These are phyloP conservation scores for Ectemnius lituratus DNA, from an alignment of 2,888 invertebrate species.

Conservation along the genomic window DNA sequence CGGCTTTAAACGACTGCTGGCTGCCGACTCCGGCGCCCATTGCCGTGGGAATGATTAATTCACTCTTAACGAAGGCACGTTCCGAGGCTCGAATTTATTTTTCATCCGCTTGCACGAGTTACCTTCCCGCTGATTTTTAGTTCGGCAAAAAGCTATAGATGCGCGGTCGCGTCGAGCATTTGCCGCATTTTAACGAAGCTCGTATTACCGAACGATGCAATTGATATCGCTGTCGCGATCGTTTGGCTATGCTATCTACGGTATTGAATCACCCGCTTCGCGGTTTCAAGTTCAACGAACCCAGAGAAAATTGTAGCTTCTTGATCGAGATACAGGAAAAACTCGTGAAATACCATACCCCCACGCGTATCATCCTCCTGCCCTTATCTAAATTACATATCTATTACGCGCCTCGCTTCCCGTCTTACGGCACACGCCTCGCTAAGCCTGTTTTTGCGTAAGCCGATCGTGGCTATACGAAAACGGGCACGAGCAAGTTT, in stretches of 20 bases:
- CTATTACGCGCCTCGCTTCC: slow-evolving; percentile 52
- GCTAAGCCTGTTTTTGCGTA: slow-evolving; percentile 43
- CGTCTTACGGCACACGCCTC: slow-evolving; percentile 47
- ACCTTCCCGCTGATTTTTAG: too few species aligned
- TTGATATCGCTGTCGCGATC: background rate
- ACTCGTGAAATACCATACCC: slow-evolving; percentile 26
- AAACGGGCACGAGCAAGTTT: slow-evolving; percentile 21
- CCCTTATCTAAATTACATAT: slow-evolving; percentile 52
- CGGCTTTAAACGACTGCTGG: slow-evolving; percentile 2
- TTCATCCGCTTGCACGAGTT: too few species aligned
- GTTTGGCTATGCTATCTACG: background rate
- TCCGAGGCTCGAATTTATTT: too few species aligned
- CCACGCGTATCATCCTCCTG: slow-evolving; percentile 43
- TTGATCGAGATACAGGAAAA: slow-evolving; percentile 11
- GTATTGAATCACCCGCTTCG: too few species aligned
- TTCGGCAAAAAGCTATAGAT: too few species aligned
- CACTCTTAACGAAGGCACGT: background rate
- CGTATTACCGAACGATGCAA: too few species aligned
- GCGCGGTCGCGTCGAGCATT: too few species aligned
- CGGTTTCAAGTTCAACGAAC: too few species aligned
- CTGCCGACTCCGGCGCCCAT: background rate
- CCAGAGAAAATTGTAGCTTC: slow-evolving; percentile 2
- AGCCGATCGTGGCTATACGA: slow-evolving; percentile 36
- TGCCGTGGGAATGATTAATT: slow-evolving; percentile 31
- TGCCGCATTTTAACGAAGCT: too few species aligned